Percentiles rank a stretch among this genome's conserved stretches.
phyloP scores from a whole-genome alignment of 2,113 vertebrate genomes.

The Anguilla rostrata region DNA sequence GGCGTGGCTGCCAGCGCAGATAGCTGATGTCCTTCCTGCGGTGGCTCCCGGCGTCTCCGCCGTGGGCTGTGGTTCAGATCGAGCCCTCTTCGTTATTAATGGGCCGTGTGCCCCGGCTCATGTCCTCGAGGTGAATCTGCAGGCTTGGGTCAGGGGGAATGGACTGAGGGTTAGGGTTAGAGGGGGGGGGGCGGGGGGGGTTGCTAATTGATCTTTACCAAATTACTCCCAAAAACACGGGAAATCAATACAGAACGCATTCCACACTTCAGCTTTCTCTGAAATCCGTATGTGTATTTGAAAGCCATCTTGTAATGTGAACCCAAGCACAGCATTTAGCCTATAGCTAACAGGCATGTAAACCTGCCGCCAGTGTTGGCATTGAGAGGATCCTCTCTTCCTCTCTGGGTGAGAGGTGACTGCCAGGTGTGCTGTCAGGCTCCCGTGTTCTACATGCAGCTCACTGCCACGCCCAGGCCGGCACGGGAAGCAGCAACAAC shows the following conservation, averaged over 20 bases:
- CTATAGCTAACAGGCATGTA: background rate
- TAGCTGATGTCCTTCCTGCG: conserved; percentile 45
- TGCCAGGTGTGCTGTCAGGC: conserved; percentile 45
- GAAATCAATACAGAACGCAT: conserved; percentile 49
- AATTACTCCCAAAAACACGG: conserved; percentile 51
- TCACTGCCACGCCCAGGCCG: conserved; percentile 50
- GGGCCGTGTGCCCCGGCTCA: conserved; percentile 50
- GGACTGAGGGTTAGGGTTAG: background rate
- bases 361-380: background rate
- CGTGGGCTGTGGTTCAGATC: conserved; percentile 51
- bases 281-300: background rate
- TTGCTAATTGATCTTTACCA: conserved; percentile 63
- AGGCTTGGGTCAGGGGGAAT: conserved; percentile 21
- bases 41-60: conserved; percentile 53
- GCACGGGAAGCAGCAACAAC: conserved; percentile 32
- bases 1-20: conserved; percentile 45
- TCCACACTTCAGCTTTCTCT: conserved; percentile 23
- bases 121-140: conserved; percentile 51
- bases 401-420: background rate
- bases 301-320: background rate
- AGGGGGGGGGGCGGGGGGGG: background rate
- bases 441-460: conserved; percentile 53
- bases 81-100: conserved; percentile 48
- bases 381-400: background rate
- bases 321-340: background rate